Base-by-base conservation (phyloP, 2,797 vertebrate genomes). In the Protonibea diacanthus region DNA sequence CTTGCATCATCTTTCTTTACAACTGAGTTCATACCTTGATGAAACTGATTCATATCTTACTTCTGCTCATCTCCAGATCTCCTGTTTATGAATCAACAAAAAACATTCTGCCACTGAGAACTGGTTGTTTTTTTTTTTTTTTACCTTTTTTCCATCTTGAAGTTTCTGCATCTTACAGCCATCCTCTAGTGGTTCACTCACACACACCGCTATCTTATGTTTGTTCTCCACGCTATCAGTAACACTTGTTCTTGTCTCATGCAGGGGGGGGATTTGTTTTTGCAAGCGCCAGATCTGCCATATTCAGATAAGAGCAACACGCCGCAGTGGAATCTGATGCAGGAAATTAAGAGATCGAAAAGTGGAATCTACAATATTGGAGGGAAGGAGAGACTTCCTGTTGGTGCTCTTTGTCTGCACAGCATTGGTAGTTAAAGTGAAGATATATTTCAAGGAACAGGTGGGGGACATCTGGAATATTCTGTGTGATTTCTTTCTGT, bases 281-380 rank as follows among this genome's bases (percentile, higher is more conserved):
- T 51, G 23, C 23, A 5, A 58, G 63, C 23, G 13, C 23, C 58
- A 23, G 48, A 64, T 74, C 18, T 9, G 42, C 17, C 23, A 14
- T 21, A 51, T 74, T 73, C 68, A 83, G 78, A 86, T 89, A 81
- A 72, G 60, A 27, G 47, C 8, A 3, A 20, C 51, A 47, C 69
- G n/a, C 25, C 78, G 17, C 65, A 6, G 18, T 56, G 52, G 47
- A 55, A 83, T 67, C 63, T 65, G 55, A 7, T 9, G 74, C 81
- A 83, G 82, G 84, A 89, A 74, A 85, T 85, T 71, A 86, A 86
- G 65, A 49, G 52, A 58, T 44, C 3, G 18, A 47, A 48, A 61
- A 61, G 51, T 73, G 61, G 47, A 74, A 67, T 61, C 14, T 51
- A 13, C 51, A 57, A 42, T 74, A 61, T 73, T 14, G 13, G 17